Evolutionary conservation across 2,797 vertebrate genomes (phyloP).

Genomic region (Lepidocolaptes lacrymiger): DNA sequence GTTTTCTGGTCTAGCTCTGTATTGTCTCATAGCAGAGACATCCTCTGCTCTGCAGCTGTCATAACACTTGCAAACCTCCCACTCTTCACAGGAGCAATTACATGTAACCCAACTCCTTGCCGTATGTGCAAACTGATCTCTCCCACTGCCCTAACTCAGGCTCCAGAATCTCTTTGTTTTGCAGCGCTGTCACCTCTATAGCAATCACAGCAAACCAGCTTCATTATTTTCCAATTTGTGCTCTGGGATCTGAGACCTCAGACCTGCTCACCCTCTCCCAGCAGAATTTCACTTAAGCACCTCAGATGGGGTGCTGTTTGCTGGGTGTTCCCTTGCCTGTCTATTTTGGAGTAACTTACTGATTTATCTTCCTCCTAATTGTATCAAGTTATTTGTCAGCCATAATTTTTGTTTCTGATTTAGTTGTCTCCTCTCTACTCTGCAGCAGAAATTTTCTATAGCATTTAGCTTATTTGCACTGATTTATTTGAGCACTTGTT

Average conservation of each 20-base stretch:
- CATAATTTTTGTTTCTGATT: slow-evolving; percentile 17
- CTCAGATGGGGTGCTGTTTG: neutral
- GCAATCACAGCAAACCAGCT: neutral
- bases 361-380: slow-evolving; percentile 19
- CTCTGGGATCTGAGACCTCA: neutral
- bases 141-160: slow-evolving; percentile 30
- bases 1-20: slow-evolving; percentile 27
- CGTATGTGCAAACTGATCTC: slow-evolving; percentile 47
- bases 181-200: slow-evolving; percentile 10
- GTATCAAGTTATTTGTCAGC: neutral
- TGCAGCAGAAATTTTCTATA: neutral
- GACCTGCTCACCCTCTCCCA: neutral
- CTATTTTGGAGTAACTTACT: neutral
- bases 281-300: neutral
- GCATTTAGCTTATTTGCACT: neutral
- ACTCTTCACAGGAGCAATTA: slow-evolving; percentile 68
- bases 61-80: slow-evolving; percentile 71
- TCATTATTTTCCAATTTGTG: slow-evolving; percentile 60
- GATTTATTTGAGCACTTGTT: neutral
- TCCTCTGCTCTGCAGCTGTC: slow-evolving; percentile 70
- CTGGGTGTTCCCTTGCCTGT: neutral
- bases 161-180: slow-evolving; percentile 55
- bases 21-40: slow-evolving; percentile 53
- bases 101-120: slow-evolving; percentile 40
- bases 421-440: neutral